A percentile compares a stretch with the other conserved stretches of the same genome.
These are phyloP conservation scores for Synergus itoensis DNA, from an alignment of 2,888 invertebrate genomes.

Conservation along the genomic window DNA sequence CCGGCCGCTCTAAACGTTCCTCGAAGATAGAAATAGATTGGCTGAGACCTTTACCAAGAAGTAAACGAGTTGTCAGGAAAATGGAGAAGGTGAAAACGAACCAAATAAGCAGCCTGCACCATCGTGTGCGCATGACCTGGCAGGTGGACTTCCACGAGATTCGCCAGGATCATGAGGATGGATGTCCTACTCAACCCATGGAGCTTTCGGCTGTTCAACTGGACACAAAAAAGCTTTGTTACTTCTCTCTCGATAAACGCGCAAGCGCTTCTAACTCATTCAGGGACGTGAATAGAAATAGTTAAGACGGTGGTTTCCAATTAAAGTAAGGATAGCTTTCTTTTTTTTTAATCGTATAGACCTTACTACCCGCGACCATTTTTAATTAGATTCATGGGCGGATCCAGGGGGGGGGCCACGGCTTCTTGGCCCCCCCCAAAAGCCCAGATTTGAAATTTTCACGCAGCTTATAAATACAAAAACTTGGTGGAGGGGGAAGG, in stretches of 20 bases:
- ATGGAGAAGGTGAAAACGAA: conserved; percentile 54
- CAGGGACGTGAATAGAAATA: background rate
- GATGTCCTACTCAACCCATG: background rate
- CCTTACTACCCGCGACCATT: too few relatives aligned
- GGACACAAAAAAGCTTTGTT: background rate
- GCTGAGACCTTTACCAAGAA: conserved; percentile 56
- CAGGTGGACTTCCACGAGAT: conserved; percentile 34
- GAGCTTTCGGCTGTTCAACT: background rate
- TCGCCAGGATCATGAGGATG: conserved; percentile 9
- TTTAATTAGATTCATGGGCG: too few relatives aligned
- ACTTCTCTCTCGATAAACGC: background rate
- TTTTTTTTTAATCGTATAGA: too few relatives aligned
- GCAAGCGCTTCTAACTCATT: background rate
- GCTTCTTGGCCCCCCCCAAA: too few relatives aligned
- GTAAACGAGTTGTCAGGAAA: conserved; percentile 58
- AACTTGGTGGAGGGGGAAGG: too few relatives aligned
- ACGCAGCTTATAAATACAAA: too few relatives aligned
- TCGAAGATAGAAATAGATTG: conserved; percentile 45
- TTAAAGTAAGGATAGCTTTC: background rate
- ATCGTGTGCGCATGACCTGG: conserved; percentile 59
- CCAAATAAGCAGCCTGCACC: conserved; percentile 63
- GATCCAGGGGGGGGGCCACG: too few relatives aligned
- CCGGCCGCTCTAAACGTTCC: conserved; percentile 33
- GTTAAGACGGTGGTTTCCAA: background rate
- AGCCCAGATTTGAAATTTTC: too few relatives aligned